Evolutionary conservation across 2,888 invertebrate species (phyloP).

Genomic region (Agonopterix heracliana): DNA sequence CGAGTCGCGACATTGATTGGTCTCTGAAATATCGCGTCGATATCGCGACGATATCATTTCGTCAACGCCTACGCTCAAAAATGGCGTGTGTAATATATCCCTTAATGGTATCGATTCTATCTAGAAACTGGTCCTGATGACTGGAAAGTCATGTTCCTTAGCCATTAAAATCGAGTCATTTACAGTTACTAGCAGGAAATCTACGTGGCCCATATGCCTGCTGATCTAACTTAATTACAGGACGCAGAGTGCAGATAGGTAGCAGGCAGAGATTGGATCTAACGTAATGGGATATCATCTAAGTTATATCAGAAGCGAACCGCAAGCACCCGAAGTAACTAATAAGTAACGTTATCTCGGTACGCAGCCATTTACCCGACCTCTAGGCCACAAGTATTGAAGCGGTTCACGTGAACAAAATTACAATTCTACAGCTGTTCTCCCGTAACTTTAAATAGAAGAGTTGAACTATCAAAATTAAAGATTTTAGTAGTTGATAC

Average conservation of each 20-base stretch:
- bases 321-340: not conserved
- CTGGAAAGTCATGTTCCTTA: too few relatives aligned
- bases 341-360: conserved; percentile 5
- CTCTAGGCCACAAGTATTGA: not conserved
- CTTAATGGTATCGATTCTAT: too few relatives aligned
- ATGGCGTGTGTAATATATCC: too few relatives aligned
- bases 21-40: too few relatives aligned
- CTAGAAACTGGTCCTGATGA: too few relatives aligned
- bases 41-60: too few relatives aligned
- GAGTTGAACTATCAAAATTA: too few relatives aligned
- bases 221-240: conserved; percentile 19
- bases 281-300: conserved; percentile 11
- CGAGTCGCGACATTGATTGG: too few relatives aligned
- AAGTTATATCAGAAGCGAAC: conserved; percentile 1
- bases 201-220: conserved; percentile 17
- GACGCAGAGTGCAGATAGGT: conserved; percentile 13
- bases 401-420: not conserved
- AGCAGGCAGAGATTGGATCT: conserved; percentile 11
- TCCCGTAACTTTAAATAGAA: too few relatives aligned
- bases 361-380: not conserved
- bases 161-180: conserved; percentile 17
- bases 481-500: too few relatives aligned
- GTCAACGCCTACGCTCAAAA: too few relatives aligned
- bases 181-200: conserved; percentile 29
- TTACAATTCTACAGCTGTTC: too few relatives aligned